Base-by-base conservation (phyloP, 1,140 invertebrate genomes). In the Caenorhabditis tropicalis region DNA sequence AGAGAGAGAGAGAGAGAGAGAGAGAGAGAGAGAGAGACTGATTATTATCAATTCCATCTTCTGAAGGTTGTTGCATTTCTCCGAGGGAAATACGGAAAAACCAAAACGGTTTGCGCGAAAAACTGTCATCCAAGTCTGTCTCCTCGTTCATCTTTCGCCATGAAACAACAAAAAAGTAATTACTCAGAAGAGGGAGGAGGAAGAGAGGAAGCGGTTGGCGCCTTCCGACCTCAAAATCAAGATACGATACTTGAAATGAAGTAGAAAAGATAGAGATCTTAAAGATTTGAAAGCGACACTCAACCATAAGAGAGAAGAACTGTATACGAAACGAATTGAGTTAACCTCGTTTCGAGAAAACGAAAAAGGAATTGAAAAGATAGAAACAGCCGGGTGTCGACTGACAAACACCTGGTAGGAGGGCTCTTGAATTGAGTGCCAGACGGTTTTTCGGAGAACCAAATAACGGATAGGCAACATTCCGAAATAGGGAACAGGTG, bases 321-420 rank as follows among this genome's bases (percentile, higher is more conserved):
- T 6, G 19, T 6, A 51, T 9, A 51, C 21, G 16, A n/a, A 19
- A 58, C 2, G 53, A n/a, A 58, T 9, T 43, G 36, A 74, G 65
- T 74, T 74, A 74, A 74, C 65, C 65, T 43, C 65, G 36, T 24
- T 74, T 74, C 29, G 31, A 36, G 2, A 27, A 36, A 9, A 74
- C 16, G 27, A 15, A 74, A 43, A 43, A 19, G 58, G 33, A 4
- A 36, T 58, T 29, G 12, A 29, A 58, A 29, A 43, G 5, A 43
- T 5, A 65, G 36, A 36, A 29, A 39, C 58, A 65, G 58, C 58
- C 58, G 58, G 58, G 31, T 65, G 58, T 39, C 58, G 29, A 36
- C 36, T 74, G 65, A 74, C 65, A 74, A 74, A 74, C 65, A 74
- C 65, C 65, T 74, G 65, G 36, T 74, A 43, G 24, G n/a, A 74